phyloP scores from a whole-genome alignment of 2,888 invertebrate genomes.

The Dryobotodes eremita region DNA sequence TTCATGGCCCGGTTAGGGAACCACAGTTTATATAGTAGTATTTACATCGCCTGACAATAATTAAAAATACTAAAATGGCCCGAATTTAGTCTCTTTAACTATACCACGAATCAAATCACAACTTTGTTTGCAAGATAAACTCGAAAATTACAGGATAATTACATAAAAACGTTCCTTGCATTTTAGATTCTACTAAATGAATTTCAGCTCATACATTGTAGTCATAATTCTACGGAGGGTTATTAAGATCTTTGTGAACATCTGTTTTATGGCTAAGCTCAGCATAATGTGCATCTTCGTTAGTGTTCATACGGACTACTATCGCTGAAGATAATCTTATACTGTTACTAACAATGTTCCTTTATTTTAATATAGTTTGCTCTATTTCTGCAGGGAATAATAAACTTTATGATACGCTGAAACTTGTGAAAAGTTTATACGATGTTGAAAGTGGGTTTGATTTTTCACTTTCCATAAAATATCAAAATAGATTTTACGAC shows the following conservation, averaged over 20 bases:
- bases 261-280: constrained; percentile 39
- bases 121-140: background rate
- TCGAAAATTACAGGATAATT: constrained; percentile 1
- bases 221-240: constrained; percentile 22
- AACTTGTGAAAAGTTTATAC: constrained; percentile 1
- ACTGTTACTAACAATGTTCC: constrained; percentile 30
- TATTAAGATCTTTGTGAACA: constrained; percentile 52
- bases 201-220: constrained; percentile 26
- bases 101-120: background rate
- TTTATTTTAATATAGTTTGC: constrained; percentile 22
- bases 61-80: no score
- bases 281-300: constrained; percentile 44
- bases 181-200: constrained; percentile 44
- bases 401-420: constrained; percentile 10
- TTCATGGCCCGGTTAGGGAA: no score
- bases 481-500: background rate
- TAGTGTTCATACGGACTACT: constrained; percentile 27
- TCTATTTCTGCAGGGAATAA: constrained; percentile 8
- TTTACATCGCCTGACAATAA: no score
- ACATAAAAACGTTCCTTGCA: constrained; percentile 10
- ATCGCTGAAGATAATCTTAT: constrained; percentile 30
- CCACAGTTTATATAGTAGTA: no score
- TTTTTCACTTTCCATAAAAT: background rate
- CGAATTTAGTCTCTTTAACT: no score
- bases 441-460: background rate